Percentiles rank a stretch among this genome's conserved stretches.
phyloP scores from a whole-genome alignment of 2,113 vertebrate genomes.

The Hemicordylus capensis region DNA sequence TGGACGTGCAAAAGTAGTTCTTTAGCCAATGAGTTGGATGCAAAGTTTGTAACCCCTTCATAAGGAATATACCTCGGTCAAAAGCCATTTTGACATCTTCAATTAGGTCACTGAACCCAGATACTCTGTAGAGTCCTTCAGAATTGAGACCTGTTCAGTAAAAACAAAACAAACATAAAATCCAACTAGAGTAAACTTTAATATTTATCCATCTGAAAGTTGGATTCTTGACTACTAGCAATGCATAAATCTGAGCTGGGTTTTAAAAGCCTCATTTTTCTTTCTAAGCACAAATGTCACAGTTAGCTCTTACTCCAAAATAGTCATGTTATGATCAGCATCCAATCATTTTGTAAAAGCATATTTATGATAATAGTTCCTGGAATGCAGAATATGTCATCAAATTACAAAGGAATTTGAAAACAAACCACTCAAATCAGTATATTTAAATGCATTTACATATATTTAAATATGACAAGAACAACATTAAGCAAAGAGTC shows the following conservation, averaged over 20 bases:
- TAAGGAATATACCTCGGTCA: constrained; percentile 89
- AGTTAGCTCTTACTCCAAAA: constrained; percentile 39
- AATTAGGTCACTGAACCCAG: constrained; percentile 97
- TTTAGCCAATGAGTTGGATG: neutral
- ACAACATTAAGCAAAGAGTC: constrained; percentile 20
- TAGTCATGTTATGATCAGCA: constrained; percentile 39
- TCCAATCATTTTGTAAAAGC: constrained; percentile 45
- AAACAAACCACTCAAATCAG: constrained; percentile 40
- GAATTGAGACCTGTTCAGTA: constrained; percentile 89
- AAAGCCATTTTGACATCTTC: constrained; percentile 99
- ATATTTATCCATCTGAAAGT: constrained; percentile 22
- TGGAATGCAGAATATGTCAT: constrained; percentile 53
- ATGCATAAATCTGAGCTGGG: neutral
- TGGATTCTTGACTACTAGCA: constrained; percentile 19
- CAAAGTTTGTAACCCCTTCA: neutral
- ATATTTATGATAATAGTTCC: constrained; percentile 32
- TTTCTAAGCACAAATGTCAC: constrained; percentile 51
- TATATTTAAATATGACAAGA: constrained; percentile 39
- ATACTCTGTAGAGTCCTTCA: constrained; percentile 96
- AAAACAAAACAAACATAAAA: constrained; percentile 39
- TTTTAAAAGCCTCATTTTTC: constrained; percentile 55
- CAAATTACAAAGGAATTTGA: constrained; percentile 50
- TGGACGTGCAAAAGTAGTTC: neutral
- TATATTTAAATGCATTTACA: constrained; percentile 35
- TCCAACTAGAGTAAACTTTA: constrained; percentile 25